Conservation (phyloP, 2,113 vertebrate genomes). For the Apeltes quadracus region DNA sequence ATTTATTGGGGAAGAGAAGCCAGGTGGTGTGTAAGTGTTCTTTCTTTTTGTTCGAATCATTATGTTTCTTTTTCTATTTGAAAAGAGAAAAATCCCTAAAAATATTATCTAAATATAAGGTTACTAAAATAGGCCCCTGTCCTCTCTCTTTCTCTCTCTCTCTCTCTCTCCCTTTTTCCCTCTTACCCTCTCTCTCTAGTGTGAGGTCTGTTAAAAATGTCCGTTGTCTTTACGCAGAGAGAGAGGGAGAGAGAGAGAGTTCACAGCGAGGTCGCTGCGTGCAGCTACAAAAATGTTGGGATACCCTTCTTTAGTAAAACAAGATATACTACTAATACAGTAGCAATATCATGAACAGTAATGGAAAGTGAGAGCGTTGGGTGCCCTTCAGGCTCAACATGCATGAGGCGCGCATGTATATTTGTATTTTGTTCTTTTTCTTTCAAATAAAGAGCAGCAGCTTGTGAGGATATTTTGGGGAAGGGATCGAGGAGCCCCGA, state of each 20-base stretch:
- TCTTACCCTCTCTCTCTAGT: neutral
- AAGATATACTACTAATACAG: conserved; percentile 36
- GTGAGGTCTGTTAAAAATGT: conserved; percentile 49
- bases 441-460: conserved; percentile 38
- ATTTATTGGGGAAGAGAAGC: conserved; percentile 32
- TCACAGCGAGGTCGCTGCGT: conserved; percentile 72
- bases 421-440: conserved; percentile 13
- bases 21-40: conserved; percentile 54
- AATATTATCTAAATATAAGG: conserved; percentile 10
- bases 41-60: conserved; percentile 4
- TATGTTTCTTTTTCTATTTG: neutral
- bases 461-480: conserved; percentile 73
- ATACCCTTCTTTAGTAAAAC: conserved; percentile 16
- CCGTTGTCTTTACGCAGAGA: conserved; percentile 55
- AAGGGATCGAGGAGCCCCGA: conserved; percentile 59
- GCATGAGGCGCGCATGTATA: conserved; percentile 47
- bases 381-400: conserved; percentile 25
- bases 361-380: conserved; percentile 19
- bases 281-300: neutral
- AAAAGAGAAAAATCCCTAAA: neutral
- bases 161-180: conserved; percentile 11
- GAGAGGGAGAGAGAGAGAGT: conserved; percentile 55
- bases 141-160: conserved; percentile 3
- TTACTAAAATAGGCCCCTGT: conserved; percentile 15
- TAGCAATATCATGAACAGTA: neutral